phyloP scores from a whole-genome alignment of 2,797 vertebrate species.

The Acrossocheilus fasciatus region DNA sequence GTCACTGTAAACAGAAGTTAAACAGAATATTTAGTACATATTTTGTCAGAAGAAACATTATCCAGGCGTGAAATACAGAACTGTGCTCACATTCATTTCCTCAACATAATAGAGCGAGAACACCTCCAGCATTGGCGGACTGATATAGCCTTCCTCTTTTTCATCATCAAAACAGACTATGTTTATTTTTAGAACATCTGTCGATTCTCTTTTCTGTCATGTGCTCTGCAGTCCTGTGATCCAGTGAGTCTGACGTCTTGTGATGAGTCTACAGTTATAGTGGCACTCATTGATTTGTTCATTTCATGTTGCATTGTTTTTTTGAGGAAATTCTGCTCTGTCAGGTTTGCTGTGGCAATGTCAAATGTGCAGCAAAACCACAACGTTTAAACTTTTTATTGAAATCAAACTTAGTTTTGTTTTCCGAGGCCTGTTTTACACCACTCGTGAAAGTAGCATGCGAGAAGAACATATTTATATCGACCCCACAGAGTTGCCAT shows the following conservation, averaged over 20 bases:
- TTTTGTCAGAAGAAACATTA: not conserved
- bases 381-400: not conserved
- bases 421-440: no score
- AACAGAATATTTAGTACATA: not conserved
- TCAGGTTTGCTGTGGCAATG: not conserved
- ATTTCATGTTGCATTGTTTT: not conserved
- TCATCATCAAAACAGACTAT: not conserved
- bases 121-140: not conserved
- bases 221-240: conserved; percentile 42
- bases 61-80: conserved; percentile 43
- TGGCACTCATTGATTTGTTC: not conserved
- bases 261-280: conserved; percentile 7
- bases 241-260: conserved; percentile 30
- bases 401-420: not conserved
- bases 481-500: no score
- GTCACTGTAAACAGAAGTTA: conserved; percentile 13
- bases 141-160: conserved; percentile 44
- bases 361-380: not conserved
- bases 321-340: not conserved
- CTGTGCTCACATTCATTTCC: conserved; percentile 54
- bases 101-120: not conserved
- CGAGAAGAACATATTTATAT: not conserved
- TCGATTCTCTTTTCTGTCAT: conserved; percentile 52
- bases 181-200: conserved; percentile 48
- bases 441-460: no score